Conservation (phyloP, 2,113 vertebrate species). For the Heterochromis multidens region DNA sequence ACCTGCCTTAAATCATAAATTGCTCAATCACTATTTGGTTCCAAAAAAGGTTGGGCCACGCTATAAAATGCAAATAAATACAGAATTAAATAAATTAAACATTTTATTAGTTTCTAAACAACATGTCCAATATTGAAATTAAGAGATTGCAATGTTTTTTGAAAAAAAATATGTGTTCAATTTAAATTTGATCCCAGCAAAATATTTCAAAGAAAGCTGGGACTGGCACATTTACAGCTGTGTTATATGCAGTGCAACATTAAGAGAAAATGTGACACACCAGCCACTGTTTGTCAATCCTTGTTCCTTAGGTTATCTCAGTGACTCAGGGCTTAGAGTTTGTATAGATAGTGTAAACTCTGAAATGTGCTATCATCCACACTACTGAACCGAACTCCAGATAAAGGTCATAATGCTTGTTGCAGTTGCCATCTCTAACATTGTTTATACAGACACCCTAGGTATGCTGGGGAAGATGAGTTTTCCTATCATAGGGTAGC, state of each 20-base stretch:
- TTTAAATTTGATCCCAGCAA: not conserved
- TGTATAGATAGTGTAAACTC: not conserved
- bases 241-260: not conserved
- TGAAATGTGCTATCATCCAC: not conserved
- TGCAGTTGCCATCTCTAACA: not conserved
- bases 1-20: not conserved
- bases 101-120: not conserved
- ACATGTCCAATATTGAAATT: not conserved
- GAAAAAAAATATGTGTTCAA: not conserved
- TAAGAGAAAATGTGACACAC: not conserved
- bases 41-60: not conserved
- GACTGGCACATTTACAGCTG: not conserved
- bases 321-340: not conserved
- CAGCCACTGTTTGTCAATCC: not conserved
- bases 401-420: not conserved
- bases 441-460: not conserved
- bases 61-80: not conserved
- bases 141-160: not conserved
- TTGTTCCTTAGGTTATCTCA: not conserved
- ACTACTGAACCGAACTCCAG: not conserved
- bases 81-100: not conserved
- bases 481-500: not conserved
- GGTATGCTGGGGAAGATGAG: not conserved
- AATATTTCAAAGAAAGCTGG: not conserved
- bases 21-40: not conserved